Percentiles rank a stretch among this genome's conserved stretches.
These are phyloP conservation scores for Umimayanthus kanabou DNA, from an alignment of 92 coral and sea anemone species.

Conservation along the genomic window DNA sequence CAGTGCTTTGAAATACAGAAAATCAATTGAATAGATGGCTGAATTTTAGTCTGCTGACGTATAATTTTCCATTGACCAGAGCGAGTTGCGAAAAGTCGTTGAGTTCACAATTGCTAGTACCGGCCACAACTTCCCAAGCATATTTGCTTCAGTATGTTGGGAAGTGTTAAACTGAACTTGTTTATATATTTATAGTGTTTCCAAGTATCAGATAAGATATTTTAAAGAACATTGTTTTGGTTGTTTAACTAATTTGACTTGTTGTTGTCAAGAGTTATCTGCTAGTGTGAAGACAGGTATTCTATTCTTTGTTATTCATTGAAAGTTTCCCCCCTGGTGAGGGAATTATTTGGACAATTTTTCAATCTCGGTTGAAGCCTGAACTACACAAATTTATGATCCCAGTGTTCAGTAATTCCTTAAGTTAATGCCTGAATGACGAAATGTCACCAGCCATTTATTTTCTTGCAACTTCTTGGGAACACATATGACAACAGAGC, in stretches of 20 bases:
- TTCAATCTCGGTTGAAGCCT: not conserved
- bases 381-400: not conserved
- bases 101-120: not conserved
- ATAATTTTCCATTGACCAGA: not conserved
- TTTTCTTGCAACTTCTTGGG: no score
- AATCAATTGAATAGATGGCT: not conserved
- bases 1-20: not conserved
- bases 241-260: not conserved
- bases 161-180: no score
- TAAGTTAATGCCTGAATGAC: no score
- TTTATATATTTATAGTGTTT: not conserved
- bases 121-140: not conserved
- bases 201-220: no score
- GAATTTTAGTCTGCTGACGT: not conserved
- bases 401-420: not conserved
- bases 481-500: no score
- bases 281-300: not conserved
- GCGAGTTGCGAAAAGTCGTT: not conserved
- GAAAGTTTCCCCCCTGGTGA: constrained; percentile 14
- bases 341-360: not conserved
- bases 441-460: no score
- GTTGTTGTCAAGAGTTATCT: not conserved
- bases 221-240: constrained; percentile 1
- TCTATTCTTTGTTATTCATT: not conserved
- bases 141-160: not conserved